Base-by-base conservation (phyloP, 1,140 invertebrate genomes). In the Eciton burchellii region DNA sequence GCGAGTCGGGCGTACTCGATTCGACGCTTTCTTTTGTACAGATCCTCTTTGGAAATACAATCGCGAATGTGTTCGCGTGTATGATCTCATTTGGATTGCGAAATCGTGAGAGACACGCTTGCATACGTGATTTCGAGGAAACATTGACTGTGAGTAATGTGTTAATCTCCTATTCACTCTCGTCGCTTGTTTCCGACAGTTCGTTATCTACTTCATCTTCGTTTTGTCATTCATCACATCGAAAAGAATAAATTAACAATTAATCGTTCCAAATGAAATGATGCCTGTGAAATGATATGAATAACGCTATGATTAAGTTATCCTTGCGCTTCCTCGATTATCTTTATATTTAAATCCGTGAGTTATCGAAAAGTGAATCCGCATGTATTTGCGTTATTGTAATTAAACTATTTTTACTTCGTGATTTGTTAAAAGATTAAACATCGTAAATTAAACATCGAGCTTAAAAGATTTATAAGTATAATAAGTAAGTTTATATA, bases 71-170 rank as follows among this genome's bases (percentile, higher is more conserved):
- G 24, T 59, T 43, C 4, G 11, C 54, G 14, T 0, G 1, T 24
- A 26, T 43, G n/a, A n/a, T 57, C 16, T 14, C n/a, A 21, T 45
- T n/a, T n/a, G n/a, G n/a, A n/a, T n/a, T n/a, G 8, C 21, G 21
- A 29, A 26, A 57, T 1, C 16, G 24, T 57, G 49, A 57, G 8
- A 57, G 24, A 26, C 24, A 24, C 41, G 26, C 0, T 12, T 11
- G 45, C 0, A 21, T 57, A 57, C 21, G 41, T 59, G 43, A 43
- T 73, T 59, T 73, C 43, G 21, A 1, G 4, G 0, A 0, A 4
- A 72, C 4, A n/a, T 72, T 1, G 49, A 71, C 11, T 4, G n/a
- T n/a, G 49, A 24, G 54, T 56, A 35, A 71, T 56, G 56, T 26
- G 1, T 59, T 26, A 3, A 59, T 16, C 4, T 9, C 29, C 29